Evolutionary conservation across 2,888 invertebrate genomes (phyloP), one percentile per base, ranked within the genome.

Genomic region (Liposcelis brunnea): DNA sequence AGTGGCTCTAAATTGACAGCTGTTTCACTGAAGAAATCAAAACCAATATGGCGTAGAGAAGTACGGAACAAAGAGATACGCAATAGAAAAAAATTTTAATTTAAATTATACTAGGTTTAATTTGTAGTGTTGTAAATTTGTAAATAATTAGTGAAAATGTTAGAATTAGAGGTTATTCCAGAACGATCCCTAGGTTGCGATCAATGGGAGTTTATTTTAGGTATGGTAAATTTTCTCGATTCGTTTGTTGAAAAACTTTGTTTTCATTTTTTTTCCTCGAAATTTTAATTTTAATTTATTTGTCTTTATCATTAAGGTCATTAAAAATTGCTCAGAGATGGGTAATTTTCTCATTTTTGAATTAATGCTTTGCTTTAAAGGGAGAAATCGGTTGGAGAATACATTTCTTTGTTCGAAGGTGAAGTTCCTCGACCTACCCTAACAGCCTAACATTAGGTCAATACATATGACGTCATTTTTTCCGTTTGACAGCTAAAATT

Each of bases 161-260:
- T 95, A 70, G 91, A 93, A 68, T 76, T 95, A 64, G 94, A 95
- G 74, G 86, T 95, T 59, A 77, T 89, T 63, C 94, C 94, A 56
- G 94, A 94, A 70, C 78, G 85, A 60, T 89, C 89, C 59, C 75
- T 95, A 62, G 89, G 93, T 68, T 89, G 90, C 67, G 93, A 94
- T 68, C 83, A 89, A 73, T 94, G 94, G 93, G 93, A 95, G 72
- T 93, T 95, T 69, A 79, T 89, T 65, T 69, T 91, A 70, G 91
- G 91, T 87, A 71, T 31, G 44, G 8, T 6, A 26, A 26, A 6
- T 26, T 26, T 26, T 26, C 8, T 26, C 26, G 26, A 6, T 26
- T 26, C 8, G 26, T 26, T 8, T 8, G 26, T 26, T 26, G 4
- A 8, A 26, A 26, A 26, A 26, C 5, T 16, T 52, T 48, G 49